phyloP scores from a whole-genome alignment of 2,797 vertebrate genomes.

The Rhodeus uyekii region DNA sequence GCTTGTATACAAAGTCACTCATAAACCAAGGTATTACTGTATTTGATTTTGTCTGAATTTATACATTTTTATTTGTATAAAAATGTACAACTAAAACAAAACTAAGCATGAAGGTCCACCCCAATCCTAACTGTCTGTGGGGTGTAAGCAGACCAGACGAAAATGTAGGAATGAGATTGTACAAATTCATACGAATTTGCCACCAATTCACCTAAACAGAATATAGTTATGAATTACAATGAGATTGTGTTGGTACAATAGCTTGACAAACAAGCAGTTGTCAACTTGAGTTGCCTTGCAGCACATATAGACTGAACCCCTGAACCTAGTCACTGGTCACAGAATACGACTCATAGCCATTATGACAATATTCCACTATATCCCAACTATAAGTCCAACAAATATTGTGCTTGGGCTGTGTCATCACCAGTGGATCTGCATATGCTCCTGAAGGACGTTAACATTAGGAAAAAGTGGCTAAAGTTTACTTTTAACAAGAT shows the following conservation, averaged over 20 bases:
- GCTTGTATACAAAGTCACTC: too few relatives aligned
- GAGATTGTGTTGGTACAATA: background rate
- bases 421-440: background rate
- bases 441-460: background rate
- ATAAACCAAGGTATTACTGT: too few relatives aligned
- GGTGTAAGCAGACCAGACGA: background rate
- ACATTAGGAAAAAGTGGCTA: background rate
- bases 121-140: background rate
- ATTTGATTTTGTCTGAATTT: background rate
- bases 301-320: background rate
- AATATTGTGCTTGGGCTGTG: background rate
- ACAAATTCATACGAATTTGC: background rate
- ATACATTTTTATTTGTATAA: background rate
- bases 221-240: background rate
- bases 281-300: background rate
- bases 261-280: background rate
- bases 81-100: background rate
- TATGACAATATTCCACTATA: background rate
- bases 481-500: conserved; percentile 9
- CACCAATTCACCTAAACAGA: background rate
- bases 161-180: background rate
- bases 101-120: background rate
- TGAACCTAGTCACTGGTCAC: background rate
- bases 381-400: background rate
- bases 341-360: background rate